These are phyloP conservation scores for Zaprionus obscuricornis DNA, from an alignment of 2,888 invertebrate species.

Conservation along the genomic window DNA sequence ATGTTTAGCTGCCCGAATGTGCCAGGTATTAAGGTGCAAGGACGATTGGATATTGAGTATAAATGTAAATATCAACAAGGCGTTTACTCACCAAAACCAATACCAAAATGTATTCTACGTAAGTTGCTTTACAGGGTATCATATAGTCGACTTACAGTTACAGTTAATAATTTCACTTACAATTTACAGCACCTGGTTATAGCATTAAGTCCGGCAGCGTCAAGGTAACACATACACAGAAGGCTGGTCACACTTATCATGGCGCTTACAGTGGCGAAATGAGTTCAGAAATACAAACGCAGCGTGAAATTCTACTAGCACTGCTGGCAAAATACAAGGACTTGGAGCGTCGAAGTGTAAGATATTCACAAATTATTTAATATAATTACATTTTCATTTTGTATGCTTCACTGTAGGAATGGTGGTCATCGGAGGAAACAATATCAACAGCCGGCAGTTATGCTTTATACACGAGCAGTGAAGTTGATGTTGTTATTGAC, in stretches of 20 bases:
- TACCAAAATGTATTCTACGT: constrained; percentile 90
- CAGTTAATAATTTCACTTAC: not conserved
- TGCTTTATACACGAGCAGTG: constrained; percentile 74
- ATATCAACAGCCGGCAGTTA: constrained; percentile 67
- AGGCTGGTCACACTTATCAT: constrained; percentile 37
- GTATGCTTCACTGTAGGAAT: constrained; percentile 62
- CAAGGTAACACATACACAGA: constrained; percentile 21
- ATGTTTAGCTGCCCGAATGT: constrained; percentile 86
- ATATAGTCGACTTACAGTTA: too few species aligned
- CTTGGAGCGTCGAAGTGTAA: constrained; percentile 65
- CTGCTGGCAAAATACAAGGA: constrained; percentile 73
- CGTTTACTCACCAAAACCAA: constrained; percentile 87
- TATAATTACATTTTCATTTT: not conserved
- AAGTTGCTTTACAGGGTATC: too few species aligned
- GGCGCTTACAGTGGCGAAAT: constrained; percentile 48
- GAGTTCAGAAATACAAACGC: constrained; percentile 55
- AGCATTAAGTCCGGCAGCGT: constrained; percentile 42
- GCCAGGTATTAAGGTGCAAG: constrained; percentile 86
- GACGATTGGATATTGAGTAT: constrained; percentile 86
- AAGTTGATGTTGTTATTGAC: constrained; percentile 74
- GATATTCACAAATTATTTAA: constrained; percentile 17
- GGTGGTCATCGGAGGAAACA: constrained; percentile 81
- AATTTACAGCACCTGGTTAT: constrained; percentile 66
- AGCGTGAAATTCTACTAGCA: constrained; percentile 65
- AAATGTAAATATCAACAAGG: constrained; percentile 88